Evolutionary conservation across 2,888 invertebrate species (phyloP).

Genomic region (Phyllotreta striolata): DNA sequence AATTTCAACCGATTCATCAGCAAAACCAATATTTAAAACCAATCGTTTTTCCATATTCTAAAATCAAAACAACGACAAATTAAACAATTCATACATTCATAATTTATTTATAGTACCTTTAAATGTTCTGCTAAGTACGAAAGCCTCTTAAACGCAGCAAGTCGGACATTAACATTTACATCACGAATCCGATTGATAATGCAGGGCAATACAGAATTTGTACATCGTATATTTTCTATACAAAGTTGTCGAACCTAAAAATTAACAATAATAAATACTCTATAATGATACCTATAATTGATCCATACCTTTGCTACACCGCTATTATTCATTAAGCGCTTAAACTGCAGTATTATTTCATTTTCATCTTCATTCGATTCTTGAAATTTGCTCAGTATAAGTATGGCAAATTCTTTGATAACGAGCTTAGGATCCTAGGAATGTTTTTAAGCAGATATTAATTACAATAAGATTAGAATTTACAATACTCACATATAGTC

Average conservation of each 20-base stretch:
- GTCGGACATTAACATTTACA: slow-evolving; percentile 78
- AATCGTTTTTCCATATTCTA: slow-evolving; percentile 71
- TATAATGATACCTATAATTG: too few relatives aligned
- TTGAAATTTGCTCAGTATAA: too few relatives aligned
- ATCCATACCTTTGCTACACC: too few relatives aligned
- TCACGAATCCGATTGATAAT: slow-evolving; percentile 79
- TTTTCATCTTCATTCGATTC: too few relatives aligned
- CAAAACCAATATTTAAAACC: slow-evolving; percentile 70
- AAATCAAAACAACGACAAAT: slow-evolving; percentile 41
- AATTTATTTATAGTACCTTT: slow-evolving; percentile 45
- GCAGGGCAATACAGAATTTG: slow-evolving; percentile 72
- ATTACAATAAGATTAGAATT: too few relatives aligned
- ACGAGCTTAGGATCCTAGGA: too few relatives aligned
- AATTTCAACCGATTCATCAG: slow-evolving; percentile 67
- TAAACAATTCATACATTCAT: slow-evolving; percentile 6
- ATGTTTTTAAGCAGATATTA: too few relatives aligned
- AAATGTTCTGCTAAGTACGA: slow-evolving; percentile 43
- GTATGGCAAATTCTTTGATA: too few relatives aligned
- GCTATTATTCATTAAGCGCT: too few relatives aligned
- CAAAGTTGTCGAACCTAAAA: slow-evolving; percentile 65
- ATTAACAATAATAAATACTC: too few relatives aligned
- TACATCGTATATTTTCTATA: slow-evolving; percentile 77
- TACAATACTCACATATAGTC: too few relatives aligned
- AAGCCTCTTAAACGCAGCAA: slow-evolving; percentile 62
- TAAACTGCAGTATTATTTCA: too few relatives aligned